Evolutionary conservation across 2,797 vertebrate species (phyloP), one percentile per base, ranked within the genome.

Genomic region (Agapornis canus): DNA sequence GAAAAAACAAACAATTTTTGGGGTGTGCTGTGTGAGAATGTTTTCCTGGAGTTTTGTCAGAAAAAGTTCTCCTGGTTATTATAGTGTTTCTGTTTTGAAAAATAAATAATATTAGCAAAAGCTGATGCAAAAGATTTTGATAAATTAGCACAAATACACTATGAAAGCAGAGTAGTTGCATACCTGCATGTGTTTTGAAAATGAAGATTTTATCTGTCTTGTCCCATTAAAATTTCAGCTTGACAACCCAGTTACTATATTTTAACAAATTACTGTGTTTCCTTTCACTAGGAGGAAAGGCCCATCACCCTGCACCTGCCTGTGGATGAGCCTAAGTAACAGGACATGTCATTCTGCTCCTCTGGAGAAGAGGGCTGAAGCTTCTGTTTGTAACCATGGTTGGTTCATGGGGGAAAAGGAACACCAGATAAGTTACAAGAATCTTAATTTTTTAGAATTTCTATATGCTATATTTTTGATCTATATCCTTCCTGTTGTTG

Each of bases 341-440:
- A 12, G 42, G 48, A 31, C 10, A 3, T 1, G 39, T 48, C 3
- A 0, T 39, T 40, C 35, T 10, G 27, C 2, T 0, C 14, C 39
- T 18, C 32, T 11, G 19, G 26, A 59, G 42, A 7, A 52, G 18
- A 47, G 10, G 37, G 27, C 19, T 42, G 40, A 20, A 48, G 4
- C 23, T 63, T 14, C 73, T 45, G 23, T 6, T 9, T 20, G 16
- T 47, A 11, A 2, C 7, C 16, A 1, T 4, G 27, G 18, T 5
- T 29, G 13, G 13, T 29, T 48, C n/a, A 42, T 29, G 10, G 22
- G 32, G 57, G 10, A 43, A 21, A 43, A 31, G n/a, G 7, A 80
- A 3, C 20, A 5, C 5, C 0, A 1, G 25, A 3, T 15, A 22
- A 87, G 29, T 51, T n/a, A 20, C 4, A 85, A 66, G 29, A 80